Percentiles rank a stretch among this genome's conserved stretches.
Evolutionary conservation across 2,797 vertebrate species (phyloP).

Genomic region (Podargus strigoides): DNA sequence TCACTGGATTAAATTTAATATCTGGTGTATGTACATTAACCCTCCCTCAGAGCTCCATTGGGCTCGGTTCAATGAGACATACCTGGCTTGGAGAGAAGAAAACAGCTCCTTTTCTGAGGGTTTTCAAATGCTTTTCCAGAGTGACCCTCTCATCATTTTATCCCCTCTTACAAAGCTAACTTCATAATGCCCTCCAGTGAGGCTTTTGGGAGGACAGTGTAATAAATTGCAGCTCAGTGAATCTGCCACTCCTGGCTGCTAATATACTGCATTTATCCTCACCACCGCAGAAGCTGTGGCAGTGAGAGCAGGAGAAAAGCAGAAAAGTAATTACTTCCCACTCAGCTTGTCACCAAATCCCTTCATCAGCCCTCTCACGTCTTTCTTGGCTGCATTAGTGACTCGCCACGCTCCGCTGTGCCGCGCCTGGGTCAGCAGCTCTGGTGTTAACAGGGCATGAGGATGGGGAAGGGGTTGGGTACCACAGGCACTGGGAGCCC

Average conservation of each 20-base stretch:
- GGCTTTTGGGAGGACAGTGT: neutral
- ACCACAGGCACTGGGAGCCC: rapidly evolving
- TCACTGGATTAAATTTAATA: constrained; percentile 28
- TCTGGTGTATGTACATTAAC: neutral
- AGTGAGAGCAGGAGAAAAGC: neutral
- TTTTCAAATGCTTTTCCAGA: neutral
- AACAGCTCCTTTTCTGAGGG: neutral
- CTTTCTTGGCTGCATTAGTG: neutral
- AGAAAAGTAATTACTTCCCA: constrained; percentile 36
- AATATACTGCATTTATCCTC: neutral
- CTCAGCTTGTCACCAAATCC: constrained; percentile 22
- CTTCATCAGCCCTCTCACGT: neutral
- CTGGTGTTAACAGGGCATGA: neutral
- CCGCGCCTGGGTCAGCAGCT: neutral
- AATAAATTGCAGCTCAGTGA: neutral
- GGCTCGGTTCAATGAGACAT: neutral
- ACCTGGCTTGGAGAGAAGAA: neutral
- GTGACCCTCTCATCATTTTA: neutral
- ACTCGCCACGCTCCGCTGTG: rapidly evolving
- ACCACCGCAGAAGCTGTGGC: neutral
- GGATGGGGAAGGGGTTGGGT: neutral
- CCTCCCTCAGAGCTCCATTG: neutral
- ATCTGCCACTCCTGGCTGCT: constrained; percentile 18
- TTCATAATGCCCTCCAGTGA: neutral
- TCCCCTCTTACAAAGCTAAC: neutral